Conservation (phyloP, 2,888 invertebrate genomes). For the Hofmannophila pseudospretella region DNA sequence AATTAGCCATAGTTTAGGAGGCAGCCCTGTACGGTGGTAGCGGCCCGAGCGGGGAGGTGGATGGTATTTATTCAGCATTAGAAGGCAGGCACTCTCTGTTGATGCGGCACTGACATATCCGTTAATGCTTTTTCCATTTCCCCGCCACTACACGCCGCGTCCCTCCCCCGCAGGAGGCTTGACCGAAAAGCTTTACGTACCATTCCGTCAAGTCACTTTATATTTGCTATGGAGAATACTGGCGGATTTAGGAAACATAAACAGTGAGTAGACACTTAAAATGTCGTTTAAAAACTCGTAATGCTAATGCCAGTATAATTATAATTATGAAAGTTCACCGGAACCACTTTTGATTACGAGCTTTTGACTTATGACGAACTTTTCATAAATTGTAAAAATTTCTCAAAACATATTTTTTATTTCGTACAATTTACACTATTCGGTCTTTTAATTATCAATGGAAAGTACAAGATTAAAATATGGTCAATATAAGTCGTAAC, state of each 20-base stretch:
- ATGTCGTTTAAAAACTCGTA: too few species aligned
- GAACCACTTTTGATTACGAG: too few species aligned
- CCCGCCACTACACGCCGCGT: slow-evolving; percentile 47
- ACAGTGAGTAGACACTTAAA: not conserved
- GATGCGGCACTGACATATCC: slow-evolving; percentile 75
- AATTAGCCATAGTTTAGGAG: slow-evolving; percentile 4
- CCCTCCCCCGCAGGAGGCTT: slow-evolving; percentile 44
- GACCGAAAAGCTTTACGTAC: slow-evolving; percentile 53
- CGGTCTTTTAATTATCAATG: too few species aligned
- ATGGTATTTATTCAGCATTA: slow-evolving; percentile 73
- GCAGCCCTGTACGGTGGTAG: slow-evolving; percentile 23
- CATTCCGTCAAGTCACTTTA: slow-evolving; percentile 31
- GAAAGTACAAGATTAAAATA: too few species aligned
- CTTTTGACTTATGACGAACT: too few species aligned
- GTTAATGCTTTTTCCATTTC: slow-evolving; percentile 78
- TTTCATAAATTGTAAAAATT: too few species aligned
- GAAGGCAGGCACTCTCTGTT: slow-evolving; percentile 72
- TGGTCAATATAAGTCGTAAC: too few species aligned
- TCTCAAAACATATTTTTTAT: too few species aligned
- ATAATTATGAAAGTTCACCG: too few species aligned
- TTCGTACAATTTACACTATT: too few species aligned
- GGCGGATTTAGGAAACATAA: too few species aligned
- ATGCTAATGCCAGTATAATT: too few species aligned
- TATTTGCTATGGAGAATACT: slow-evolving; percentile 18
- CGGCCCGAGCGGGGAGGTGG: slow-evolving; percentile 47